A percentile compares a stretch with the other conserved stretches of the same genome.
Conservation (phyloP, 1,140 invertebrate species). For the Scaptomyza hsui region DNA sequence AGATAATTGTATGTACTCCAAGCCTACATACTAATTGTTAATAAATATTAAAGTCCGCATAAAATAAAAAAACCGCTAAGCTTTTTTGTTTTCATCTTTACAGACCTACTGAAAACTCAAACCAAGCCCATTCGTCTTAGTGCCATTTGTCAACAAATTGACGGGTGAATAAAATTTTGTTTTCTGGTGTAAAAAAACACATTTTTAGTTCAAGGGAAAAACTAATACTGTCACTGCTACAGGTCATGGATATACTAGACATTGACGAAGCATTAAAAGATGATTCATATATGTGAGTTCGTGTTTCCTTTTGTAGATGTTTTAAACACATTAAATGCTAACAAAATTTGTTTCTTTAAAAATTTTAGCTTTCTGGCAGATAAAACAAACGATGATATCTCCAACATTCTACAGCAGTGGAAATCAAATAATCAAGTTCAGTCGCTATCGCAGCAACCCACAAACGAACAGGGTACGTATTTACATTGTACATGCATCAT, state of each 20-base stretch:
- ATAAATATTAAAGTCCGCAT: too few species aligned
- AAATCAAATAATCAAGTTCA: constrained; percentile 77
- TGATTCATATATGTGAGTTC: constrained; percentile 83
- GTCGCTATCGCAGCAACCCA: constrained; percentile 36
- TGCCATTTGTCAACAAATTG: neutral
- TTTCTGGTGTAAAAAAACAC: constrained; percentile 10
- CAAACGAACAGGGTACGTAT: constrained; percentile 67
- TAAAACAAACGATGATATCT: constrained; percentile 80
- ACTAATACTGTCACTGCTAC: constrained; percentile 13
- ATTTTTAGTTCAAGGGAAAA: constrained; percentile 37
- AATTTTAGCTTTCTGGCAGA: constrained; percentile 76
- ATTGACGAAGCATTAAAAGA: constrained; percentile 83
- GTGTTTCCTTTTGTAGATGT: constrained; percentile 17
- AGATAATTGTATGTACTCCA: constrained; percentile 11
- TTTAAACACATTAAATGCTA: constrained; percentile 54
- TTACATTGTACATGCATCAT: constrained; percentile 3
- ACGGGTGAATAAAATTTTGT: constrained; percentile 10
- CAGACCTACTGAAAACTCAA: constrained; percentile 10
- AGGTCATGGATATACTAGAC: constrained; percentile 81
- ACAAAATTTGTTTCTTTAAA: constrained; percentile 34
- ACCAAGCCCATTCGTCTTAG: constrained; percentile 31
- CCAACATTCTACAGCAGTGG: constrained; percentile 82
- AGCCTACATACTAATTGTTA: neutral
- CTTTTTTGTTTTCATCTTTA: constrained; percentile 5
- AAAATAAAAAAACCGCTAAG: constrained; percentile 11